Base-by-base conservation (phyloP, 2,797 vertebrate genomes). In the Gorsachius magnificus region DNA sequence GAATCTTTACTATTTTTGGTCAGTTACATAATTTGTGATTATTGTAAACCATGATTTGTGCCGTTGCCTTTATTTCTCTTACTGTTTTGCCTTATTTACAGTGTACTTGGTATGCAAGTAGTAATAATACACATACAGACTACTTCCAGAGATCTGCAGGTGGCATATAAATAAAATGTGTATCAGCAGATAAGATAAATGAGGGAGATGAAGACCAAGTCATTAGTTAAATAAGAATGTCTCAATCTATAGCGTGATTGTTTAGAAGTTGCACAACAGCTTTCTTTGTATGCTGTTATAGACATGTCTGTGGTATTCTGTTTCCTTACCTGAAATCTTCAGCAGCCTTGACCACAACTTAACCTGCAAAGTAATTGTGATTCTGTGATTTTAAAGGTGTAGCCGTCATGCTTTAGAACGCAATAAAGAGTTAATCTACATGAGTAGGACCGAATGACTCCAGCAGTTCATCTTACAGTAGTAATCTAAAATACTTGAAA, bases 331-430 rank as follows among this genome's bases (percentile, higher is more conserved):
- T 96, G 89, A 89, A 95, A 54, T 94, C 69, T 93, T 87, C 53
- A 88, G 41, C 74, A 93, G 66, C 60, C 65, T 96, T 95, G 83
- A 95, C 95, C 84, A 36, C 93, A 94, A 63, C 48, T 92, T 91
- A 94, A 88, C 92, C 56, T 92, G 75, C 74, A 94, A 84, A 97
- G 77, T 75, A 63, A 35, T 92, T 92, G 20, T 85, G 61, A 71
- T 94, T 61, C 77, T 95, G 95, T 97, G 94, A 83, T 95, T 97
- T 95, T 81, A 89, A 91, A 96, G 60, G 83, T 87, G 87, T 58
- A 94, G 46, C 80, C 4, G 0, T 94, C 14, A 9, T 68, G 25
- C 45, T 61, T 61, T 9, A 83, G 65, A 87, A 78, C 2, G 1
- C 66, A 68, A 19, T 45, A 51, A 76, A 45, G 69, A 69, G 20